Evolutionary conservation across 2,888 invertebrate genomes (phyloP), one percentile per base, ranked within the genome.

Genomic region (Acronicta alni): DNA sequence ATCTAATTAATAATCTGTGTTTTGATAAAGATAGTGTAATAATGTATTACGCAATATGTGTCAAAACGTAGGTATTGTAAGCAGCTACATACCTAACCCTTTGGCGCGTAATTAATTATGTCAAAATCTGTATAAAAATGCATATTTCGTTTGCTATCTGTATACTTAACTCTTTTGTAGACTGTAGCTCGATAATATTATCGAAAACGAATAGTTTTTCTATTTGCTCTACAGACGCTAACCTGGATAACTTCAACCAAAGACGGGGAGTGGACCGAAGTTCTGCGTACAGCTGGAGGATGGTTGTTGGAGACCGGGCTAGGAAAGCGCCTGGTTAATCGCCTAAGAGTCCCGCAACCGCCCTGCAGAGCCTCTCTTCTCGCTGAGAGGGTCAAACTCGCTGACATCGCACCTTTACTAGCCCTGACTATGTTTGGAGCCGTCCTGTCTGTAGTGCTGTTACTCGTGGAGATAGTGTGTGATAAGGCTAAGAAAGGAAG

Each of bases 271-370:
- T 92, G 83, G 84, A 83, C 85, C 0, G 78, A 84, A 17, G 66
- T 84, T 0, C 68, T 92, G 45, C 83, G 85, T 0, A 61, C 74
- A 2, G 81, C 83, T 0, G 87, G 90, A 0, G 72, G 74, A 0
- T 89, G 91, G 92, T 52, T 92, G 0, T 80, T 77, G 1, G 93
- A 93, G 70, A 84, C 83, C 0, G 92, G 92, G 0, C 61, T 90
- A 7, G 80, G 81, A 0, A 84, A 83, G 18, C 85, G 89, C 0
- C 62, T 88, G 5, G 77, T 88, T 0, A 67, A 79, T 1, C 81
- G 77, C 0, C 65, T 90, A 3, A 78, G 74, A 8, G 71, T 85
- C 0, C 75, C 67, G 0, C 85, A 85, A 9, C 91, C 92, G 1
- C 83, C 86, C 0, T 93, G 93, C 75, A 79, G 90, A 46, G 82